Conservation (phyloP, 2,888 invertebrate genomes). For the Cremastinae sp. region DNA sequence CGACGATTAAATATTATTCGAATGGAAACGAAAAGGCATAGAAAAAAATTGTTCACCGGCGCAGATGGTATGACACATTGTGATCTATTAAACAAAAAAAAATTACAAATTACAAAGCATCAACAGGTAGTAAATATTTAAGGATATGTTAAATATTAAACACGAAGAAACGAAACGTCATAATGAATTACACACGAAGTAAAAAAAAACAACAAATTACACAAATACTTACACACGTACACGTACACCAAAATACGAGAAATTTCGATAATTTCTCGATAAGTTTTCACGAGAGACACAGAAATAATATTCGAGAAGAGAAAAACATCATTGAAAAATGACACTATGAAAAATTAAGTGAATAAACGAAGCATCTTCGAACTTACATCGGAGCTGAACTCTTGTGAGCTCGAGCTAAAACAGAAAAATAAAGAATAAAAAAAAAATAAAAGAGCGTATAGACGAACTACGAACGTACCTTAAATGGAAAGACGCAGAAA, state of each 20-base stretch:
- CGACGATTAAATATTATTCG: constrained; percentile 18
- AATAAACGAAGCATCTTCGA: constrained; percentile 38
- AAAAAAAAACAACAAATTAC: constrained; percentile 14
- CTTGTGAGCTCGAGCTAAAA: constrained; percentile 55
- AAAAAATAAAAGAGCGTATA: constrained; percentile 63
- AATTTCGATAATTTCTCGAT: constrained; percentile 58
- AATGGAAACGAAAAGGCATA: constrained; percentile 70
- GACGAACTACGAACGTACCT: constrained; percentile 75
- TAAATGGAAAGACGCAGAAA: constrained; percentile 50
- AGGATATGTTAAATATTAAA: constrained; percentile 68
- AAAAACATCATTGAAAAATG: constrained; percentile 9
- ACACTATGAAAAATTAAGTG: neutral
- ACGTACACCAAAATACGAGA: constrained; percentile 58
- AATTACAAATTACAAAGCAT: constrained; percentile 76
- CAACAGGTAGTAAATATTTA: constrained; percentile 77
- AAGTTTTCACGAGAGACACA: constrained; percentile 45
- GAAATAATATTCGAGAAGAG: constrained; percentile 23
- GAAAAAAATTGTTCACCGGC: constrained; percentile 71
- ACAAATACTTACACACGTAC: constrained; percentile 35
- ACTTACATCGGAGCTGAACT: constrained; percentile 55
- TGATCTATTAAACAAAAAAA: constrained; percentile 76
- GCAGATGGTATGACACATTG: constrained; percentile 78
- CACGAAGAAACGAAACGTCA: constrained; percentile 28
- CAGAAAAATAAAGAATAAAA: constrained; percentile 33
- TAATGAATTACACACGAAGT: constrained; percentile 14